These are phyloP conservation scores for Holacanthus passer DNA, from an alignment of 2,113 vertebrate species.

Conservation along the genomic window DNA sequence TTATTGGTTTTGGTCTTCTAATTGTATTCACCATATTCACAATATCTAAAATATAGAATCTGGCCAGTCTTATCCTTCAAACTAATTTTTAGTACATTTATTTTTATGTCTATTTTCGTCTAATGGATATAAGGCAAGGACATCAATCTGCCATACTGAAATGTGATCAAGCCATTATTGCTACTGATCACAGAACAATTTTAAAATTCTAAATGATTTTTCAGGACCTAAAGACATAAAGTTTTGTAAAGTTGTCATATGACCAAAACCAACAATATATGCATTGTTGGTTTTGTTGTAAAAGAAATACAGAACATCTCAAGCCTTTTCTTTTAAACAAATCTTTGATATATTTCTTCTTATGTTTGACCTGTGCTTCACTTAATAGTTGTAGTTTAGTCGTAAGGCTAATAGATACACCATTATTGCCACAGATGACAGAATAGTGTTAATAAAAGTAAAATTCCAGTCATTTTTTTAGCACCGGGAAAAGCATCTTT, in stretches of 20 bases:
- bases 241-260: not conserved
- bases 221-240: not conserved
- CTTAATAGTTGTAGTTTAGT: constrained; percentile 8
- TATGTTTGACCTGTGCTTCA: constrained; percentile 46
- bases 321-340: not conserved
- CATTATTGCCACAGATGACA: constrained; percentile 28
- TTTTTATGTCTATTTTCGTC: no score
- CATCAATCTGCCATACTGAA: no score
- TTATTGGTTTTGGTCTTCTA: not conserved
- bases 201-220: no score
- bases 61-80: not conserved
- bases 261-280: no score
- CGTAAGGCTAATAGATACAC: constrained; percentile 48
- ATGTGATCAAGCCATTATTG: no score
- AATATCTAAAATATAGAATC: not conserved
- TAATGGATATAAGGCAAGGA: no score
- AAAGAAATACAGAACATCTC: not conserved
- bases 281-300: not conserved
- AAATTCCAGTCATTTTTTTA: constrained; percentile 22
- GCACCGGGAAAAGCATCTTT: constrained; percentile 27
- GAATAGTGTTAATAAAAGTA: not conserved
- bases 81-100: not conserved
- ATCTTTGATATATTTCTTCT: not conserved
- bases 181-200: no score
- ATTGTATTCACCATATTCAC: not conserved